Evolutionary conservation across 2,113 vertebrate genomes (phyloP).

Genomic region (Corvus moneduloides): DNA sequence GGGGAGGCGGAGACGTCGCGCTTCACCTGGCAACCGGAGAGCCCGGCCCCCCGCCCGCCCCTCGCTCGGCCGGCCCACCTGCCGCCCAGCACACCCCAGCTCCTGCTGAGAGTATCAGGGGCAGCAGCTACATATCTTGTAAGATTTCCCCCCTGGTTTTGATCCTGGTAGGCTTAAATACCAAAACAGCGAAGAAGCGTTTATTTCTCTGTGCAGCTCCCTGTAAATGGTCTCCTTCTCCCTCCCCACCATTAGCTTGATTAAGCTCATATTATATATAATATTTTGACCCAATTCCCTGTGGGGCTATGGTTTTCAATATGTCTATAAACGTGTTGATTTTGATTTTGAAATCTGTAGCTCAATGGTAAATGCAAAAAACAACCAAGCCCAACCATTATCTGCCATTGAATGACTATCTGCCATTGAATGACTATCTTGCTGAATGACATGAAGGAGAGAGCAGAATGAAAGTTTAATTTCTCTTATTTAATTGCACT

Average conservation of each 20-base stretch:
- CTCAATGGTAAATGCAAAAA: not conserved
- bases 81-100: rapidly evolving
- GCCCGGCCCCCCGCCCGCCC: not conserved
- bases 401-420: not conserved
- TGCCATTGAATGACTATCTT: not conserved
- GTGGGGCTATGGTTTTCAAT: not conserved
- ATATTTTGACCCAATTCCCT: not conserved
- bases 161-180: not conserved
- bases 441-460: not conserved
- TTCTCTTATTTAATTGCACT: not conserved
- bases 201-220: not conserved
- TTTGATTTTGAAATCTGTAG: not conserved
- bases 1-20: not conserved
- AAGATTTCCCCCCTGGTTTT: not conserved
- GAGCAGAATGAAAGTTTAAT: not conserved
- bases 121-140: rapidly evolving
- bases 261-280: not conserved
- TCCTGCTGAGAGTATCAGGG: rapidly evolving
- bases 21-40: not conserved
- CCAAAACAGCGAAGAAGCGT: not conserved
- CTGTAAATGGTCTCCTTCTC: not conserved
- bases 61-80: not conserved
- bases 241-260: not conserved
- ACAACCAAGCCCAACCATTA: not conserved
- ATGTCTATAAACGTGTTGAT: not conserved